Conservation (phyloP, 2,888 invertebrate species). For the Dendrolimus houi region DNA sequence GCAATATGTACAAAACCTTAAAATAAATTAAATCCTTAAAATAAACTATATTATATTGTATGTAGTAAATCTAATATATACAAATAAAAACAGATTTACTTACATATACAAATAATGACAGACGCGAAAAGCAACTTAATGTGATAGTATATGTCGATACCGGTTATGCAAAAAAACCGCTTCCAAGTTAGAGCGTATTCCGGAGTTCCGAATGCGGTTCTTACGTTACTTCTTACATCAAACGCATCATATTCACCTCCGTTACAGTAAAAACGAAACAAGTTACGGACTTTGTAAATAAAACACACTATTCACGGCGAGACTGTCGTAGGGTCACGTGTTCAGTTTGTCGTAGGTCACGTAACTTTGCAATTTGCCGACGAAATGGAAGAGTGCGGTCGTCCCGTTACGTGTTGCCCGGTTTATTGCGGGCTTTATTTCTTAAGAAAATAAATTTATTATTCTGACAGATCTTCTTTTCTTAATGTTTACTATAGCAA, state of each 20-base stretch:
- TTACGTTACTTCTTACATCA: not conserved
- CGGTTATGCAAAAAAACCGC: too few species aligned
- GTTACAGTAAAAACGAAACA: not conserved
- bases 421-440: slow-evolving; percentile 41
- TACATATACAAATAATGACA: too few species aligned
- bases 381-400: slow-evolving; percentile 42
- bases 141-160: too few species aligned
- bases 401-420: slow-evolving; percentile 31
- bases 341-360: slow-evolving; percentile 25
- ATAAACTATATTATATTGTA: too few species aligned
- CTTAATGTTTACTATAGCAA: not conserved
- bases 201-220: not conserved
- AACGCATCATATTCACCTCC: not conserved
- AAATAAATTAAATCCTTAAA: too few species aligned
- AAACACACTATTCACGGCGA: not conserved
- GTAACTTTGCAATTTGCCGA: slow-evolving; percentile 38
- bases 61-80: too few species aligned
- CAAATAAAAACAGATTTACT: too few species aligned
- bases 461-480: slow-evolving; percentile 7
- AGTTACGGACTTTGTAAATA: slow-evolving; percentile 1
- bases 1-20: too few species aligned
- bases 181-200: not conserved
- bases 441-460: slow-evolving; percentile 24
- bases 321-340: slow-evolving; percentile 2
- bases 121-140: too few species aligned